Base-by-base conservation (phyloP, 1,140 invertebrate species). In the Meteorus sp. region DNA sequence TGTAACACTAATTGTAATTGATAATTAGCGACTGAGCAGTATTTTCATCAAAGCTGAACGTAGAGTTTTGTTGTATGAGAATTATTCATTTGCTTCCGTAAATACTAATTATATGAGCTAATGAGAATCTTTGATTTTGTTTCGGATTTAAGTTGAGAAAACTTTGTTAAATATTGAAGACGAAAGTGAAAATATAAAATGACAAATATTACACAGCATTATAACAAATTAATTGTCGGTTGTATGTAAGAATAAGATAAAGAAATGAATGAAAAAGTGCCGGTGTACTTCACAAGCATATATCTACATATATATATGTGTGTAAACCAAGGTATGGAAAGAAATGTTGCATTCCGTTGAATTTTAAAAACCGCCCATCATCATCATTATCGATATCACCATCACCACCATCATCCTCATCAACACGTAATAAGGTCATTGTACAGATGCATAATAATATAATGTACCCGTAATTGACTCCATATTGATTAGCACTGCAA, bases 331-430 rank as follows among this genome's bases (percentile, higher is more conserved):
- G 19, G 57, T 37, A 53, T 57, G 33, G 15, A 63, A 61, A 63
- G 44, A 70, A 72, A 70, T 72, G 71, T 71, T 73, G 70, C 73
- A 73, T 75, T 75, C 70, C 69, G 71, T 75, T 72, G 70, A 73
- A n/a, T n/a, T n/a, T 56, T 50, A 31, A 55, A 58, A 62, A 62
- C 44, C 50, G 51, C 51, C 60, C 60, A 41, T 45, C 57, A 53
- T 23, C 31, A 33, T 2, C 23, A n/a, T n/a, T n/a, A n/a, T n/a
- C n/a, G n/a, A n/a, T n/a, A n/a, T n/a, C n/a, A n/a, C n/a, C n/a
- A n/a, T n/a, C n/a, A n/a, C n/a, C n/a, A n/a, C n/a, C n/a, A n/a
- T n/a, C n/a, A 50, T 29, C 23, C 31, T 15, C 19, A 66, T 51
- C 33, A 48, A 63, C 63, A 58, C 63, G 57, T 60, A 67, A 66